phyloP scores from a whole-genome alignment of 2,888 invertebrate species.

The Anarsia innoxiella region DNA sequence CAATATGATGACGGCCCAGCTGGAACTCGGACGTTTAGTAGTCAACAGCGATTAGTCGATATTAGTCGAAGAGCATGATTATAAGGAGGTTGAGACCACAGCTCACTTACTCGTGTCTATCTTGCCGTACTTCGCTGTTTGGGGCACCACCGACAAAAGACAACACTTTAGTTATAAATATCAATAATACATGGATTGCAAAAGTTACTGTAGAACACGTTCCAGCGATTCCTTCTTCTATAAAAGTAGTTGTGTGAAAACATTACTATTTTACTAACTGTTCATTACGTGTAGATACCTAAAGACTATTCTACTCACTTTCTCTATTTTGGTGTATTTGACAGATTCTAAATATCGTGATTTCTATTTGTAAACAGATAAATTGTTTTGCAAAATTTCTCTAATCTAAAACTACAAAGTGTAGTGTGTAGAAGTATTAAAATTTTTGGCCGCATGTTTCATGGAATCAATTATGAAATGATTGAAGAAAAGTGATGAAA shows the following conservation, averaged over 20 bases:
- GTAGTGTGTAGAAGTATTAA: too few relatives aligned
- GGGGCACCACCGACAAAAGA: slow-evolving; percentile 75
- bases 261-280: too few relatives aligned
- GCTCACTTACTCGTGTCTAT: slow-evolving; percentile 72
- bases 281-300: too few relatives aligned
- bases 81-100: slow-evolving; percentile 71
- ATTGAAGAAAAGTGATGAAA: too few relatives aligned
- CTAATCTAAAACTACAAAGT: too few relatives aligned
- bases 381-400: too few relatives aligned
- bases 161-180: slow-evolving; percentile 59
- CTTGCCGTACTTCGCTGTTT: slow-evolving; percentile 72
- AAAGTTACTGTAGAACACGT: slow-evolving; percentile 8
- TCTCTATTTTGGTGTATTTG: too few relatives aligned
- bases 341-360: too few relatives aligned
- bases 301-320: too few relatives aligned
- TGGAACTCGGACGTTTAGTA: slow-evolving; percentile 61
- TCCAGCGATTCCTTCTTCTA: slow-evolving; percentile 27
- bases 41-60: slow-evolving; percentile 61
- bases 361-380: too few relatives aligned
- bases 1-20: slow-evolving; percentile 42
- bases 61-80: slow-evolving; percentile 66
- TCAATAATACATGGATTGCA: neutral
- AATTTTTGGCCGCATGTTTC: too few relatives aligned
- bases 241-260: slow-evolving; percentile 20
- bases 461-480: too few relatives aligned